A percentile compares a stretch with the other conserved stretches of the same genome.
phyloP scores from a whole-genome alignment of 1,140 invertebrate genomes.

The Drosophila oshimai region DNA sequence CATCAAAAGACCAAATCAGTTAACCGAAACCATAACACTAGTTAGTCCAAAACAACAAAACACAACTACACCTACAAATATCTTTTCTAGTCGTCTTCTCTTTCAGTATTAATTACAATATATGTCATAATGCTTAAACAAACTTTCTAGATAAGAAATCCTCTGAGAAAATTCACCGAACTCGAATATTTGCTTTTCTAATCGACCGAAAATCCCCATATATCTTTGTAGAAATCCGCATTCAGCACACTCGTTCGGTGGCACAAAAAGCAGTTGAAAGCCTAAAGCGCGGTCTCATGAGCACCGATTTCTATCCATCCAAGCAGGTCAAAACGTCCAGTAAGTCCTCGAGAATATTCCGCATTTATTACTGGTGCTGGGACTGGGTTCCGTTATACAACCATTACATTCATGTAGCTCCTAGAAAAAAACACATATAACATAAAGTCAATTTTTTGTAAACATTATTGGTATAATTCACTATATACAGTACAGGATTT shows the following conservation, averaged over 20 bases:
- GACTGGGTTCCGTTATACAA: slow-evolving; percentile 9
- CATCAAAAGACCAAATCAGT: slow-evolving; percentile 2
- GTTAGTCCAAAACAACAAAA: slow-evolving; percentile 17
- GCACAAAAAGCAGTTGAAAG: slow-evolving; percentile 44
- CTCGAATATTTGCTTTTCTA: slow-evolving; percentile 13
- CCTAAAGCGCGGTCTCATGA: slow-evolving; percentile 54
- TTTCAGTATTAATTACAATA: slow-evolving; percentile 66
- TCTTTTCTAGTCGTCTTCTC: slow-evolving; percentile 67
- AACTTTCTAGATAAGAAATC: slow-evolving; percentile 7
- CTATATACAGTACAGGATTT: background rate
- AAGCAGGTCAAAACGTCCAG: slow-evolving; percentile 56
- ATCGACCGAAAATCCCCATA: slow-evolving; percentile 8
- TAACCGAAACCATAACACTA: background rate
- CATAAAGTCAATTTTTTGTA: slow-evolving; percentile 1
- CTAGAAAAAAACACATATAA: slow-evolving; percentile 18
- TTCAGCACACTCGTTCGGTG: slow-evolving; percentile 34
- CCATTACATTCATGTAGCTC: slow-evolving; percentile 16
- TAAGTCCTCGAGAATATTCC: slow-evolving; percentile 42
- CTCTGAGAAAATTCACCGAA: slow-evolving; percentile 3
- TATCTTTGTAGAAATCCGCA: slow-evolving; percentile 57
- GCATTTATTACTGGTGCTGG: slow-evolving; percentile 42
- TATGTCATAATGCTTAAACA: slow-evolving; percentile 15
- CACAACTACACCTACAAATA: slow-evolving; percentile 3
- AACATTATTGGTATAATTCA: slow-evolving; percentile 26
- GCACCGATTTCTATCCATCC: slow-evolving; percentile 34